Conservation (phyloP, 1,140 invertebrate species). For the Sogatella furcifera region DNA sequence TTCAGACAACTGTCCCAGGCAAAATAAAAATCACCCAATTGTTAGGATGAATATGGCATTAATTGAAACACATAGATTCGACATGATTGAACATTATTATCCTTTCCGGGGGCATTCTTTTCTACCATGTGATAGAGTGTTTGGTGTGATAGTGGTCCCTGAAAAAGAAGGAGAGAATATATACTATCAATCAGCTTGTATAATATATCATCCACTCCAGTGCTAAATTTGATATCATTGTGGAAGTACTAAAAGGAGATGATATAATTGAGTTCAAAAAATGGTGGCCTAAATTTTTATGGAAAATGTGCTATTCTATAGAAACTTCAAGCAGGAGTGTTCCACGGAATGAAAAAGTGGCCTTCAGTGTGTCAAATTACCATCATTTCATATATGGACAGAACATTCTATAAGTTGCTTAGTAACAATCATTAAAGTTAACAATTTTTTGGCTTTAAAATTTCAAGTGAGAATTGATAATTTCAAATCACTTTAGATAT, state of each 20-base stretch:
- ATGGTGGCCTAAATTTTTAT: constrained; percentile 14
- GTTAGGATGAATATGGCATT: no score
- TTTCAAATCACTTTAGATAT: no score
- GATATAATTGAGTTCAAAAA: constrained; percentile 10
- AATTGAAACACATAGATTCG: constrained; percentile 8
- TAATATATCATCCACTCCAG: constrained; percentile 2
- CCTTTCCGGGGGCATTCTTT: constrained; percentile 15
- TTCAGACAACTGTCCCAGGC: constrained; percentile 24
- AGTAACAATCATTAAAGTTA: no score
- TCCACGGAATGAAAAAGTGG: constrained; percentile 2
- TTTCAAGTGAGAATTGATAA: no score
- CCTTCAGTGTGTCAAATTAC: constrained; percentile 2
- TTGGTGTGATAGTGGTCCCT: constrained; percentile 3
- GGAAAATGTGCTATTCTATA: neutral
- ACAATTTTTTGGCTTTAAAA: no score
- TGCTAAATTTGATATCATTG: constrained; percentile 4
- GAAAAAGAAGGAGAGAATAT: constrained; percentile 8
- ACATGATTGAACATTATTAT: constrained; percentile 9
- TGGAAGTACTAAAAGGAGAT: constrained; percentile 6
- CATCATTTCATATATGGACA: constrained; percentile 1
- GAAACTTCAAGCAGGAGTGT: neutral
- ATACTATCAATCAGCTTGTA: constrained; percentile 4
- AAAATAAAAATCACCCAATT: constrained; percentile 24
- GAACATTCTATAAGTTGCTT: no score
- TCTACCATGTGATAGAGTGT: constrained; percentile 11